These are phyloP conservation scores for Cossypha dichroa DNA, from an alignment of 2,797 vertebrate species.

Conservation along the genomic window DNA sequence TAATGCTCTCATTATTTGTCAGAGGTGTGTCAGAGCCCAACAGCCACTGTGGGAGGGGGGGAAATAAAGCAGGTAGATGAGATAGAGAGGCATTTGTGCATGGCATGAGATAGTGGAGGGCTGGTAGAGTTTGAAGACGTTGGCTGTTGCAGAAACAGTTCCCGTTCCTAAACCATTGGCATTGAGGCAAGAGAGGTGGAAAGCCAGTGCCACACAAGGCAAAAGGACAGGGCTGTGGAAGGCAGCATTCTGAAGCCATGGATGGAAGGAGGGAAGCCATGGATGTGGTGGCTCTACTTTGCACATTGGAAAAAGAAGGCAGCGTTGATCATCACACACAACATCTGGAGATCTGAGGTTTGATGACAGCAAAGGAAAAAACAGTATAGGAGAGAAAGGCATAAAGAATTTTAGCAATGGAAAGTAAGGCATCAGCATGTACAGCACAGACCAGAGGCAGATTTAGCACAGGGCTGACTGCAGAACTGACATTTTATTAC, in stretches of 20 bases:
- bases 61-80: neutral
- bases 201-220: neutral
- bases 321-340: neutral
- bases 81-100: neutral
- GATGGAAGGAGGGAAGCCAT: neutral
- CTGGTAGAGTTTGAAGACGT: neutral
- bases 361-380: neutral
- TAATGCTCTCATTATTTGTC: fast-evolving
- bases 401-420: neutral
- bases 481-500: neutral
- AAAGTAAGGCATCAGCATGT: neutral
- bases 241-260: neutral
- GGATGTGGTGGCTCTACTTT: neutral
- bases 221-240: neutral
- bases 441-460: neutral
- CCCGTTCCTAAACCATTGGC: neutral
- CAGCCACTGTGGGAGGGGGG: neutral
- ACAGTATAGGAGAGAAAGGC: neutral
- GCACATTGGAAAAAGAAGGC: neutral
- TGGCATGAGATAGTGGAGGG: neutral
- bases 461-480: neutral
- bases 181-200: fast-evolving
- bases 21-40: neutral
- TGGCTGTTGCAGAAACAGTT: neutral
- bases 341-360: neutral